Conservation (phyloP, 37 sponge, comb jelly and placozoan species). For the Chondrilla cf. caribensis region DNA sequence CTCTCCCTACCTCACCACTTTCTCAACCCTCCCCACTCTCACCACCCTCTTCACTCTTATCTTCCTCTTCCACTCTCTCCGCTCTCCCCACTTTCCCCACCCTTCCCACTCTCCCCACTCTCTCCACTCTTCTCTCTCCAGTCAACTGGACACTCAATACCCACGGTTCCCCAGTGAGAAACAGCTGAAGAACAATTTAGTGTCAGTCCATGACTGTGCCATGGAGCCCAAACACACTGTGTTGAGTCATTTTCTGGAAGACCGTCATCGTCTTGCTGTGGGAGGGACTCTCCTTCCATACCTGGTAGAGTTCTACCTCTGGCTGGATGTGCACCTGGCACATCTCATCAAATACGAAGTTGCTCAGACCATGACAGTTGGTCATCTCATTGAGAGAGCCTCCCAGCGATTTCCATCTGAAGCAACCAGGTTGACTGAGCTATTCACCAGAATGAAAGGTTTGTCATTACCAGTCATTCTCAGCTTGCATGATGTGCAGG, state of each 20-base stretch:
- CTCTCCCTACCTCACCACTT: too few relatives aligned
- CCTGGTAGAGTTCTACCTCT: constrained; percentile 81
- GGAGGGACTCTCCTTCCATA: constrained; percentile 69
- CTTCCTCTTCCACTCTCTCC: not conserved
- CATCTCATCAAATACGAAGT: constrained; percentile 59
- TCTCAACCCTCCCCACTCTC: too few relatives aligned
- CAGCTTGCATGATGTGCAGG: too few relatives aligned
- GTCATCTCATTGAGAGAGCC: constrained; percentile 41
- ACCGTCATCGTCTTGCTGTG: constrained; percentile 42
- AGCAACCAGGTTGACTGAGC: constrained; percentile 32
- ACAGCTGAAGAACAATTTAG: constrained; percentile 58
- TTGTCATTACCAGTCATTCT: not conserved
- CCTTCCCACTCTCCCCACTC: too few relatives aligned
- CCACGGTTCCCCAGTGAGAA: constrained; percentile 63
- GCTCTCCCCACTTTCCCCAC: too few relatives aligned
- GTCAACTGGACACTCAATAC: constrained; percentile 44
- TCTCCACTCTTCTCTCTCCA: constrained; percentile 23
- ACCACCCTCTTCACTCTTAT: too few relatives aligned
- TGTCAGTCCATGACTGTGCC: constrained; percentile 14
- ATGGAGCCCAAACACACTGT: not conserved
- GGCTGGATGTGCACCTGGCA: constrained; percentile 74
- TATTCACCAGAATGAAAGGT: constrained; percentile 72
- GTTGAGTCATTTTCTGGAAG: constrained; percentile 42
- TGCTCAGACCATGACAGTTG: constrained; percentile 48
- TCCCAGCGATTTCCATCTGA: constrained; percentile 25